phyloP scores from a whole-genome alignment of 2,113 vertebrate species.

The Connochaetes taurinus region DNA sequence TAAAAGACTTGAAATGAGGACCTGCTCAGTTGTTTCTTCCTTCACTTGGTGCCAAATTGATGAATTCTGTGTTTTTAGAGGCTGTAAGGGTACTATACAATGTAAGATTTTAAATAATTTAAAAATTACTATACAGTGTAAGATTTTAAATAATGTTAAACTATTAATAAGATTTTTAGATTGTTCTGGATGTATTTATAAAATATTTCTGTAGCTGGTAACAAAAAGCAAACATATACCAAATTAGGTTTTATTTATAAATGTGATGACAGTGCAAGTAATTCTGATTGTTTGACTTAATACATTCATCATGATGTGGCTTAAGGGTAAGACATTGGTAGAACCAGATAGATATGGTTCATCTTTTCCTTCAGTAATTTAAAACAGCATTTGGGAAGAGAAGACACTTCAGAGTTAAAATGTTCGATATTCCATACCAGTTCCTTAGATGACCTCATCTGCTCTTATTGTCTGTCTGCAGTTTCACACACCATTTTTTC shows the following conservation, averaged over 20 bases:
- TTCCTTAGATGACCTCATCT: background rate
- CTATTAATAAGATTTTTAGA: background rate
- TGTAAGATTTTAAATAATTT: background rate
- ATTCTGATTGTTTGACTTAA: background rate
- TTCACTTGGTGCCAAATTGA: background rate
- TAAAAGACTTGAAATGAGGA: conserved; percentile 13
- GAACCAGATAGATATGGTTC: background rate
- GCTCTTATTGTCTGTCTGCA: background rate
- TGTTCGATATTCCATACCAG: background rate
- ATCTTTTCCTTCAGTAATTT: background rate
- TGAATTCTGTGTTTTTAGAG: background rate
- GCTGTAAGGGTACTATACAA: background rate
- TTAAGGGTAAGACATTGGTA: background rate
- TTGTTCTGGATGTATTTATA: conserved; percentile 1
- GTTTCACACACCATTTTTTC: background rate
- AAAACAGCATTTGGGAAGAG: background rate
- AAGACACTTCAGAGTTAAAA: background rate
- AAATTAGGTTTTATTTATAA: conserved; percentile 6
- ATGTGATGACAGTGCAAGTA: background rate
- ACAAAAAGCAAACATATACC: background rate
- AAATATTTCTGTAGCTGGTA: background rate
- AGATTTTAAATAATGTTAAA: background rate
- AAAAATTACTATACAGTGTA: background rate
- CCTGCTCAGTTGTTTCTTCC: background rate
- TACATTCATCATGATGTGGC: background rate